Evolutionary conservation across 2,888 invertebrate species (phyloP), one percentile per base, ranked within the genome.

Genomic region (Flabesymbios commensalis): DNA sequence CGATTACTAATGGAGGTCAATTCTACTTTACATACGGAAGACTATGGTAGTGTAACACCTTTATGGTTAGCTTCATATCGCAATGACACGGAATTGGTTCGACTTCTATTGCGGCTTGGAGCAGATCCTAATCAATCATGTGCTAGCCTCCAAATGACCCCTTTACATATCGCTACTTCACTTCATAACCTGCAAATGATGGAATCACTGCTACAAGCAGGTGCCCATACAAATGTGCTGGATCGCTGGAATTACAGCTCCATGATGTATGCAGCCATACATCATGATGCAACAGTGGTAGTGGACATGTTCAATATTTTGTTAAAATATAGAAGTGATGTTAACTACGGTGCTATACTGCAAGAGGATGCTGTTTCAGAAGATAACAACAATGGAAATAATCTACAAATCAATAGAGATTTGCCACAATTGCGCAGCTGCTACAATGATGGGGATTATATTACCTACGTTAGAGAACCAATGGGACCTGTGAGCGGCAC

Each of bases 191-290:
- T 59, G 22, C 59, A 59, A 2, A 26, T 65, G 2, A 55, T 59
- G n/a, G 7, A n/a, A 17, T 24, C 31, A 7, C 57, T 67, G 39
- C 57, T 87, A 22, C 86, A 87, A 81, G 88, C 88, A 17, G 89
- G 90, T 54, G 88, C 89, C 7, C 86, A 87, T 65, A 83, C 91
- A 7, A 90, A 94, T 80, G 85, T 87, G 19, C 84, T 88, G 68
- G 93, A 94, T 83, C 86, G 85, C 64, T 87, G 88, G 62, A 85
- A 89, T 78, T 87, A 89, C 69, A 93, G 93, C 1, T 91, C 94
- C 1, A 83, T 93, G 51, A 90, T 92, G 88, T 83, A 88, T 66
- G 91, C 93, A 4, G 86, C 90, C 2, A 63, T 65, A 3, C 51
- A 59, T 36, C 43, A 52, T 24, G 62, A 65, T 2, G 45, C 65